A percentile compares a stretch with the other conserved stretches of the same genome.
Evolutionary conservation across 2,888 invertebrate genomes (phyloP).

Genomic region (Athetis lepigone): DNA sequence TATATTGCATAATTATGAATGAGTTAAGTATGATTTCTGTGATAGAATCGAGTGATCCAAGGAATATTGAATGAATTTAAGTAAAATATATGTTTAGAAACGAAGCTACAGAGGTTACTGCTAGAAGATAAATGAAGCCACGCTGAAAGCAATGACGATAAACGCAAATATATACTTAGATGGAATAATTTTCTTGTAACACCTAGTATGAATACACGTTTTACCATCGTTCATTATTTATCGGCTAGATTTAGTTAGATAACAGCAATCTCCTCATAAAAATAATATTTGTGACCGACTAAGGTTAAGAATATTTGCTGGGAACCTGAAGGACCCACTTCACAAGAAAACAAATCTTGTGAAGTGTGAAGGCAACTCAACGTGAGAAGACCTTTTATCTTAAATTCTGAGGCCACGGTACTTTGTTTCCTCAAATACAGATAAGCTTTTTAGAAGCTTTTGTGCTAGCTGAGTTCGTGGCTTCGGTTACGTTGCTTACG

Average conservation of each 20-base stretch:
- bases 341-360: slow-evolving; percentile 10
- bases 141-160: not conserved
- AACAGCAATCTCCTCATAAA: slow-evolving; percentile 1
- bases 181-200: not conserved
- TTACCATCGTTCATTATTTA: not conserved
- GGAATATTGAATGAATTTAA: not conserved
- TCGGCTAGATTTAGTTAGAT: not conserved
- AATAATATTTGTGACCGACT: slow-evolving; percentile 15
- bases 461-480: no score
- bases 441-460: not conserved
- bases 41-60: not conserved
- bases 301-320: slow-evolving; percentile 48
- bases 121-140: not conserved
- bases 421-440: slow-evolving; percentile 5
- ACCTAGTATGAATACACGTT: not conserved
- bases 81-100: not conserved
- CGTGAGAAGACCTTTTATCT: not conserved
- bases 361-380: not conserved
- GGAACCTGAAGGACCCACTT: slow-evolving; percentile 16
- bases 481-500: no score
- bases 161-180: not conserved
- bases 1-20: no score
- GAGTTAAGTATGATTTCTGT: no score
- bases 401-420: slow-evolving; percentile 5
- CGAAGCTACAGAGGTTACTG: not conserved